Percentiles rank a stretch among this genome's conserved stretches.
These are phyloP conservation scores for Bovichtus diacanthus DNA, from an alignment of 2,797 vertebrate species.

Conservation along the genomic window DNA sequence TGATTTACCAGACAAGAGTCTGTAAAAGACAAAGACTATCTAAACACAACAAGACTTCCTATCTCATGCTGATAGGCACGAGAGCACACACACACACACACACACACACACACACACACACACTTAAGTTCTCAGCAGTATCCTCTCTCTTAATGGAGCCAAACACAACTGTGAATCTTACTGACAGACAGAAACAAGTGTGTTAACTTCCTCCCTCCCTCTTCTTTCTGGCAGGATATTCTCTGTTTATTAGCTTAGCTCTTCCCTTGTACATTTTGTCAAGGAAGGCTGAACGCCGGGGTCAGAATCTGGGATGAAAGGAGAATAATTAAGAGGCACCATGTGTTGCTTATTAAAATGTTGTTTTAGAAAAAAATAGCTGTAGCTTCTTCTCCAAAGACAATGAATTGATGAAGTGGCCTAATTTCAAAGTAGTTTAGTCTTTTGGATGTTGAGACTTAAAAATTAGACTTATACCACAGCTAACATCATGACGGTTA, in stretches of 20 bases:
- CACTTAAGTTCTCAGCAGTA: conserved; percentile 4
- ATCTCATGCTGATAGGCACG: conserved; percentile 24
- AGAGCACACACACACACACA: not conserved
- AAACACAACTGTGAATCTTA: conserved; percentile 21
- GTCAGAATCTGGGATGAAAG: conserved; percentile 30
- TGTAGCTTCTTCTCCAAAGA: not conserved
- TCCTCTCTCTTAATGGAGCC: conserved; percentile 8
- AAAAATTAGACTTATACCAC: not conserved
- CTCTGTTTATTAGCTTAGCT: conserved; percentile 55
- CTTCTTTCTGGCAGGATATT: conserved; percentile 42
- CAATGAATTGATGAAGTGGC: not conserved
- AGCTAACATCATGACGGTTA: not conserved
- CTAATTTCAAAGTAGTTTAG: not conserved
- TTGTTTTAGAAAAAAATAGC: not conserved
- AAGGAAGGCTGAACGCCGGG: not conserved
- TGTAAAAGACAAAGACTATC: conserved; percentile 27
- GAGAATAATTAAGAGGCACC: conserved; percentile 26
- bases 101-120: conserved; percentile 7
- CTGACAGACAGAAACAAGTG: conserved; percentile 18
- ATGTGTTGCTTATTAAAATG: conserved; percentile 6
- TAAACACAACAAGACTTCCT: conserved; percentile 35
- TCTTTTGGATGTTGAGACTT: not conserved
- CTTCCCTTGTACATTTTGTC: conserved; percentile 33
- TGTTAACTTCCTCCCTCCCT: not conserved
- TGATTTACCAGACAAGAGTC: conserved; percentile 31